Percentiles rank a stretch among this genome's conserved stretches.
Evolutionary conservation across 2,113 vertebrate species (phyloP).

Genomic region (Seriola rivoliana): DNA sequence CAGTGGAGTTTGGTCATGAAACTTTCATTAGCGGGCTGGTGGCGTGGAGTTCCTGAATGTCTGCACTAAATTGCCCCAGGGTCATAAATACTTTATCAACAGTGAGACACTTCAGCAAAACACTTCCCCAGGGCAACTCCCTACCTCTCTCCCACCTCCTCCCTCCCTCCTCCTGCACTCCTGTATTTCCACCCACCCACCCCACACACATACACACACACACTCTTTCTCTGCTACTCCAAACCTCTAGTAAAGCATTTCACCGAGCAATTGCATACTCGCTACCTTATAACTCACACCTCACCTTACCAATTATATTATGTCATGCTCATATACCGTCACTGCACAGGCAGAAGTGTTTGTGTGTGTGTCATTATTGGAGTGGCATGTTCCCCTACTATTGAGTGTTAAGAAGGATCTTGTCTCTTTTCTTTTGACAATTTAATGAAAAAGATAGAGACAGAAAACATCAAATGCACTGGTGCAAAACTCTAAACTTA

Average conservation of each 20-base stretch:
- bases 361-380: not conserved
- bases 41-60: slow-evolving; percentile 78
- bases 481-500: slow-evolving; percentile 1
- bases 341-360: not conserved
- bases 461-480: not conserved
- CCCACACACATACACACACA: not conserved
- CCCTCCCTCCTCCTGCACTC: slow-evolving; percentile 2
- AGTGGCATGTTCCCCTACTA: not conserved
- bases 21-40: slow-evolving; percentile 76
- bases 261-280: slow-evolving; percentile 2
- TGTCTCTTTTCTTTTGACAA: not conserved
- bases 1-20: slow-evolving; percentile 72
- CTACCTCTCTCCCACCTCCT: not conserved
- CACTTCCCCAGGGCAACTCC: slow-evolving; percentile 49
- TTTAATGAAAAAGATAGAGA: not conserved
- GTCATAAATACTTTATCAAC: slow-evolving; percentile 81
- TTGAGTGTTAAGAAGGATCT: not conserved
- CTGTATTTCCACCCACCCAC: slow-evolving; percentile 10
- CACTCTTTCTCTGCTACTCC: slow-evolving; percentile 1
- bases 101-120: slow-evolving; percentile 72
- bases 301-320: slow-evolving; percentile 7
- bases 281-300: slow-evolving; percentile 3
- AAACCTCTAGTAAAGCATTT: slow-evolving; percentile 11
- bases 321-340: not conserved
- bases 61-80: slow-evolving; percentile 73